phyloP scores from a whole-genome alignment of 2,888 invertebrate species.

The Hemaris fuciformis region DNA sequence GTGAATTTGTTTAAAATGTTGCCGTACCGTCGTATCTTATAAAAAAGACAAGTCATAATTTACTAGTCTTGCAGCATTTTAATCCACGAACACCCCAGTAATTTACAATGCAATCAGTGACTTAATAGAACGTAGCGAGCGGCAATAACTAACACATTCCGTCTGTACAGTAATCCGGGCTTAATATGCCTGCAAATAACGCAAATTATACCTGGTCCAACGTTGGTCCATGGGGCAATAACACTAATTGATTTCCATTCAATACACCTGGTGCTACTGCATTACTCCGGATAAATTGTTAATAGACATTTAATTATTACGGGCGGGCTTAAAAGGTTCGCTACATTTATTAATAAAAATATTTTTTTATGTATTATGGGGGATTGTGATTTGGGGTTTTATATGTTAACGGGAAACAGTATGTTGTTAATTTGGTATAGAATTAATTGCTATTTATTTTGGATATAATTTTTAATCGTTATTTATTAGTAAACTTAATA shows the following conservation, averaged over 20 bases:
- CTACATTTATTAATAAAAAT: background rate
- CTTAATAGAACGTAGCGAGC: background rate
- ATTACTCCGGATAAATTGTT: conserved; percentile 29
- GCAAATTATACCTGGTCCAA: conserved; percentile 28
- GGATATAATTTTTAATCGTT: too few species aligned
- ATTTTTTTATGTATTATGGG: background rate
- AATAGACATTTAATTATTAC: conserved; percentile 17
- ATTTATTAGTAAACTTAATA: too few species aligned
- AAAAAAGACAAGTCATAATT: background rate
- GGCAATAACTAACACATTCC: conserved; percentile 20
- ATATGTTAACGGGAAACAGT: too few species aligned
- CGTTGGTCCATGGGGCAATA: conserved; percentile 39
- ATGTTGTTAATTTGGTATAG: too few species aligned
- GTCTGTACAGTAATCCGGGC: conserved; percentile 34
- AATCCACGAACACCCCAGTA: background rate
- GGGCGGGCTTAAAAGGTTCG: background rate
- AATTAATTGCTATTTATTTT: too few species aligned
- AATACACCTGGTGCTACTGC: conserved; percentile 56
- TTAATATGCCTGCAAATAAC: conserved; percentile 51
- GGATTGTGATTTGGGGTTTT: background rate
- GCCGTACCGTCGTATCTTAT: too few species aligned
- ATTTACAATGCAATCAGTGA: background rate
- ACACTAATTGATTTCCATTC: conserved; percentile 70
- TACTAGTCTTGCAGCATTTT: background rate
- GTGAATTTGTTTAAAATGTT: too few species aligned